A percentile compares a stretch with the other conserved stretches of the same genome.
Evolutionary conservation across 2,113 vertebrate genomes (phyloP).

Genomic region (Pelmatolapia mariae): DNA sequence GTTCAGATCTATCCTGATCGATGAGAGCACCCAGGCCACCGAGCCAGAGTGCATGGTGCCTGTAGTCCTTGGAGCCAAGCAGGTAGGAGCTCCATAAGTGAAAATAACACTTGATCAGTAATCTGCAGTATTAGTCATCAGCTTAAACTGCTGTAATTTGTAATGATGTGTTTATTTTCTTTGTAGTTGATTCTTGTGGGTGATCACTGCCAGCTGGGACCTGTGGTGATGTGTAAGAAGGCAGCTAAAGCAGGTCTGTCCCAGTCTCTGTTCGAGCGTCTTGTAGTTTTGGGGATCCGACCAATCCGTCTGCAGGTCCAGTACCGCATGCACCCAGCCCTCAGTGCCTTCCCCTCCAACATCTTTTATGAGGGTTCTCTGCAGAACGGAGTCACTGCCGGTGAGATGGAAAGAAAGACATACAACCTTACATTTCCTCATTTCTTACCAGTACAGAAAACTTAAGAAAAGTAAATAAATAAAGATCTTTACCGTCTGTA

Average conservation of each 20-base stretch:
- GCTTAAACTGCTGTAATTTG: neutral
- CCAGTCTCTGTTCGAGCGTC: slow-evolving; percentile 90
- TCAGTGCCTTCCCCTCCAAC: slow-evolving; percentile 97
- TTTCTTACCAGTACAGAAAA: neutral
- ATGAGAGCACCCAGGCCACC: slow-evolving; percentile 96
- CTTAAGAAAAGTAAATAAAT: neutral
- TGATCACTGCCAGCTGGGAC: slow-evolving; percentile 97
- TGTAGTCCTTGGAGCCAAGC: slow-evolving; percentile 92
- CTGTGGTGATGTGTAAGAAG: slow-evolving; percentile 98
- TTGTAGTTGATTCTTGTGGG: slow-evolving; percentile 92
- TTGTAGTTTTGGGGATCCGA: slow-evolving; percentile 96
- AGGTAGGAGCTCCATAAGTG: slow-evolving; percentile 68
- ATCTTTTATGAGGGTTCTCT: slow-evolving; percentile 98
- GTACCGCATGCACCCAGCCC: slow-evolving; percentile 96
- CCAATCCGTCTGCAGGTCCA: slow-evolving; percentile 97
- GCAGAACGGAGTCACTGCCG: slow-evolving; percentile 95
- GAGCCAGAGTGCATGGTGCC: slow-evolving; percentile 99
- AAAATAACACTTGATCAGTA: neutral
- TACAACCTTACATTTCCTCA: neutral
- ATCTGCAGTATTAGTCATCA: neutral
- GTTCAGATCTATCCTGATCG: slow-evolving; percentile 96
- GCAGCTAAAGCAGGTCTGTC: slow-evolving; percentile 95
- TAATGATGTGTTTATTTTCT: neutral
- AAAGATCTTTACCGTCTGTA: neutral
- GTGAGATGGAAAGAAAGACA: slow-evolving; percentile 51